These are phyloP conservation scores for Phymanthus crucifer DNA, from an alignment of 92 coral and sea anemone genomes.

Conservation along the genomic window DNA sequence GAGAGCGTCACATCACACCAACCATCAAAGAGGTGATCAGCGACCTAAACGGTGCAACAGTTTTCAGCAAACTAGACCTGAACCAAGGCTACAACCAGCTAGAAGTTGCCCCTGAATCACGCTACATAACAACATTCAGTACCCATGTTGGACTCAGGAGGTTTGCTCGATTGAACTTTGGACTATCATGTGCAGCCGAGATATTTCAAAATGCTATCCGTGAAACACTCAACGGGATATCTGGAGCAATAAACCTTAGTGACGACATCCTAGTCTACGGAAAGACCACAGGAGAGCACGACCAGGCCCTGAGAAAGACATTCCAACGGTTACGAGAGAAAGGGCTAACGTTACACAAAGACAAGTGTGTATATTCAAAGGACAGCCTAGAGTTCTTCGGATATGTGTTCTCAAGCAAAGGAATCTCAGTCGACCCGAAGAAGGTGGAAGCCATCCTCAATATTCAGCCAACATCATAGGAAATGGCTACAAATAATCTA, in stretches of 20 bases:
- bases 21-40: slow-evolving; percentile 51
- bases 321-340: slow-evolving; percentile 37
- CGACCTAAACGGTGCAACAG: slow-evolving; percentile 53
- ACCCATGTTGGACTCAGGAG: slow-evolving; percentile 58
- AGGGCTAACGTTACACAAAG: slow-evolving; percentile 52
- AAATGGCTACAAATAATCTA: no score
- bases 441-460: slow-evolving; percentile 40
- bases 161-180: background rate
- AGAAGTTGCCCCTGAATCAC: slow-evolving; percentile 57
- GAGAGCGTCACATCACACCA: slow-evolving; percentile 60
- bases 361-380: slow-evolving; percentile 35
- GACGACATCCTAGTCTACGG: no score
- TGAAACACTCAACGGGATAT: background rate
- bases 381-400: slow-evolving; percentile 34
- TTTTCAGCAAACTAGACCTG: slow-evolving; percentile 56
- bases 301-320: background rate
- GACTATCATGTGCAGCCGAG: background rate
- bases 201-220: background rate
- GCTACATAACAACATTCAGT: slow-evolving; percentile 60
- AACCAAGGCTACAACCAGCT: slow-evolving; percentile 70
- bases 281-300: slow-evolving; percentile 2
- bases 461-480: no score
- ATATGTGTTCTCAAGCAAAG: slow-evolving; percentile 30
- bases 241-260: no score
- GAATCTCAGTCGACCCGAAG: slow-evolving; percentile 42